Percentiles rank a stretch among this genome's conserved stretches.
phyloP scores from a whole-genome alignment of 1,140 invertebrate species.

The Drosophila sp. region DNA sequence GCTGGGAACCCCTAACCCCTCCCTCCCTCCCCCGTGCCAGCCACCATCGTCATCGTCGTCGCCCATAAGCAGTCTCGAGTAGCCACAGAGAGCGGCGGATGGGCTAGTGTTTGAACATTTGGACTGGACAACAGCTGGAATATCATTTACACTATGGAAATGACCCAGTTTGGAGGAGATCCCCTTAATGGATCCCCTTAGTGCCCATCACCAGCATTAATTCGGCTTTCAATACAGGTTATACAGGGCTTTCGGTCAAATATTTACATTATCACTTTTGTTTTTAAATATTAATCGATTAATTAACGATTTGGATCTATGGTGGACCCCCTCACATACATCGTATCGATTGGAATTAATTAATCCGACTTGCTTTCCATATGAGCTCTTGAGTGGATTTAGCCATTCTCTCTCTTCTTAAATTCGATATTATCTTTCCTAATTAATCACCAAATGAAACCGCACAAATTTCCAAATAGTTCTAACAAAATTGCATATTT shows the following conservation, averaged over 20 bases:
- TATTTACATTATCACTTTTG: too few relatives aligned
- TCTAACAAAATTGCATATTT: background rate
- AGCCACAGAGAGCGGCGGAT: constrained; percentile 5
- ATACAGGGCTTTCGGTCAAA: background rate
- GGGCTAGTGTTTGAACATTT: constrained; percentile 7
- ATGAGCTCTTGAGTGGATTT: too few relatives aligned
- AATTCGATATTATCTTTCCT: background rate
- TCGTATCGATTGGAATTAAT: too few relatives aligned
- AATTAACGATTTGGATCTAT: too few relatives aligned
- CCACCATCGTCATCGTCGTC: background rate
- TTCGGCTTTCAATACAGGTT: background rate
- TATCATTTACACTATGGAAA: constrained; percentile 5
- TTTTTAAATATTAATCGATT: too few relatives aligned
- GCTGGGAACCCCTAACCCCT: background rate
- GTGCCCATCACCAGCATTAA: too few relatives aligned
- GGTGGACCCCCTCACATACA: too few relatives aligned
- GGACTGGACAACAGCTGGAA: background rate
- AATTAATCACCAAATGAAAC: background rate
- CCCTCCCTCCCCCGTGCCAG: background rate
- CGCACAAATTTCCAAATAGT: constrained; percentile 1
- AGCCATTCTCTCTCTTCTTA: too few relatives aligned
- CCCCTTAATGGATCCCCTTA: too few relatives aligned
- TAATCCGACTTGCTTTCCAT: too few relatives aligned
- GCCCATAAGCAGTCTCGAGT: background rate
- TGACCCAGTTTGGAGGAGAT: too few relatives aligned